A percentile compares a stretch with the other conserved stretches of the same genome.
phyloP scores from a whole-genome alignment of 2,113 vertebrate species.

The Dryoscopus gambensis region DNA sequence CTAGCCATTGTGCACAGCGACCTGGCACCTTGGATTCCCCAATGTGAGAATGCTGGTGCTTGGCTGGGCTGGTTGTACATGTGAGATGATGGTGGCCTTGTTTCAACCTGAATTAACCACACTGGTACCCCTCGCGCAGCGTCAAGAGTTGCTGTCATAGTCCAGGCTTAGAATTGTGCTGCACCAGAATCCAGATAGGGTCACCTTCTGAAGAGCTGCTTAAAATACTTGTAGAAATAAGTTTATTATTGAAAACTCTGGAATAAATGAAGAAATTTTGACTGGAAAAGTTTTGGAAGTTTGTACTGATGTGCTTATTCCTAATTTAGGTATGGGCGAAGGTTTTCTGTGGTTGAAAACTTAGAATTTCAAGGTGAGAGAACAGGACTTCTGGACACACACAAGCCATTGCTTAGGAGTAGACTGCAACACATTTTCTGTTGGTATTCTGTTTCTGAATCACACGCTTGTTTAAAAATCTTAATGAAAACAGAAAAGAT shows the following conservation, averaged over 20 bases:
- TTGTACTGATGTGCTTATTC: neutral
- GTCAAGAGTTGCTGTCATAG: fast-evolving
- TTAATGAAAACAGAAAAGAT: neutral
- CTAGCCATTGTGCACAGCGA: neutral
- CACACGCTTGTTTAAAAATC: neutral
- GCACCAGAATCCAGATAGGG: neutral
- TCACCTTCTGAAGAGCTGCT: neutral
- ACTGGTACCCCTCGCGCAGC: neutral
- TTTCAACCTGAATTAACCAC: neutral
- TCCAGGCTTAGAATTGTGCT: neutral
- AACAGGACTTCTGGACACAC: neutral
- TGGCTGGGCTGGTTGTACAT: neutral
- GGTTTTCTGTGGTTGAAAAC: neutral
- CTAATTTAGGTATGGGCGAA: neutral
- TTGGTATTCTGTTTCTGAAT: neutral
- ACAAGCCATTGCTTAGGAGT: neutral
- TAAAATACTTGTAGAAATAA: neutral
- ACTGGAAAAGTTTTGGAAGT: neutral
- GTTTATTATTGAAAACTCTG: neutral
- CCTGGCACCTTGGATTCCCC: neutral
- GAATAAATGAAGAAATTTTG: neutral
- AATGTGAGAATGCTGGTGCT: neutral
- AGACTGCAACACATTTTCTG: neutral
- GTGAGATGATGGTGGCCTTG: neutral
- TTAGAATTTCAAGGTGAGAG: neutral